phyloP scores from a whole-genome alignment of 2,888 invertebrate species.

The Ormyrus pomaceus region DNA sequence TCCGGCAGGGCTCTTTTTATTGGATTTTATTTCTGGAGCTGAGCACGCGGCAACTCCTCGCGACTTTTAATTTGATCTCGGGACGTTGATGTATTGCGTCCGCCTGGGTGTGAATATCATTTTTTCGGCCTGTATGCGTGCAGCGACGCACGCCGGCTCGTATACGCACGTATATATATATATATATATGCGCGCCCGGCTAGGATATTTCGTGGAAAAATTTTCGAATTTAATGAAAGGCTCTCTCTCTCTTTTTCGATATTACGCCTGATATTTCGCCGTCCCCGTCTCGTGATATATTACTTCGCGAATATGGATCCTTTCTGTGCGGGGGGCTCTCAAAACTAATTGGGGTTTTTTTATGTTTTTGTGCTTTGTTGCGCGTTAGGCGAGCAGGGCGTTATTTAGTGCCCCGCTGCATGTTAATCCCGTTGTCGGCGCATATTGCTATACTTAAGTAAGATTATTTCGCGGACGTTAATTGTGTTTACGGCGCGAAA shows the following conservation, averaged over 20 bases:
- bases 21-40: constrained; percentile 38
- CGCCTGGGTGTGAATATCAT: constrained; percentile 33
- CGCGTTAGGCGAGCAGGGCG: constrained; percentile 6
- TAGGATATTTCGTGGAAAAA: background rate
- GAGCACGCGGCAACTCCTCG: background rate
- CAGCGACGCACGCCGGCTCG: background rate
- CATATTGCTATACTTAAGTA: constrained; percentile 23
- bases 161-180: too few relatives aligned
- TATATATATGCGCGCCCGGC: too few relatives aligned
- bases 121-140: background rate
- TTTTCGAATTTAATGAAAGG: constrained; percentile 28
- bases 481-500: constrained; percentile 35
- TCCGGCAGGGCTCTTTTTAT: constrained; percentile 12
- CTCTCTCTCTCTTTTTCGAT: background rate
- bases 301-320: too few relatives aligned
- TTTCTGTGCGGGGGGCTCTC: too few relatives aligned
- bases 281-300: background rate
- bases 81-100: constrained; percentile 46
- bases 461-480: constrained; percentile 39
- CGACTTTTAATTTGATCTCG: constrained; percentile 49
- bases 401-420: constrained; percentile 24
- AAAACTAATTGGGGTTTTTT: background rate
- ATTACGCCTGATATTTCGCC: constrained; percentile 7
- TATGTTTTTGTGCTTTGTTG: background rate
- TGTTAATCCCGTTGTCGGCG: constrained; percentile 40